Base-by-base conservation (phyloP, 30 jellyfish, hydroid and myxozoan species). In the Chironex yamaguchii region DNA sequence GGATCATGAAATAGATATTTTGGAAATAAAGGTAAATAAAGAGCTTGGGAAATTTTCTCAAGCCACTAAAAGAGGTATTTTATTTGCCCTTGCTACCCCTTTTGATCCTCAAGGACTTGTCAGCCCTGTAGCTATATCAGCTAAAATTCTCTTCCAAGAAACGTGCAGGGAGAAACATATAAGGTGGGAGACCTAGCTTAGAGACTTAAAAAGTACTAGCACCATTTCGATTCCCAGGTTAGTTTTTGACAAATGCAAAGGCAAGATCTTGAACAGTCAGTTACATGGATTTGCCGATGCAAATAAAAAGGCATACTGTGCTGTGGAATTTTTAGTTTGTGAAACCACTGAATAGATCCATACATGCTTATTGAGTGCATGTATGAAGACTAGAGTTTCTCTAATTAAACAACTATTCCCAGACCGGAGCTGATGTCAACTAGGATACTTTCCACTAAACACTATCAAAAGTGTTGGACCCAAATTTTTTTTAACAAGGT, bases 351-450 rank as follows among this genome's bases (percentile, higher is more conserved):
- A 63, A 4, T 36, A 73, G 9, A 36, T 23, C 4, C 29, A 14
- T 80, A 27, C 73, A 1, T n/a, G 64, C 2, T 76, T 81, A 3
- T 23, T 67, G 42, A 34, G 83, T 34, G 26, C 72, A 62, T 62
- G 84, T 36, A 54, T 84, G 31, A 83, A 83, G 31, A 13, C 79
- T 17, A 23, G 92, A 51, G 85, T 67, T n/a, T 85, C 92, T n/a
- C 92, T 77, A 0, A 49, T 68, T 34, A 82, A 82, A 28, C 54
- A 52, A 36, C 92, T 3, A 66, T 82, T 66, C 92, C 92, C 33
- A 54, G 92, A 14, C 65, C 67, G 71, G 85, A 82, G 50, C 92
- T 82, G 35, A 62, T 79, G 90, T 64, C 90, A 2, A 82, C 83
- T 25, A 79, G 90, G 30, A 69, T 79, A 0, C 90, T 79, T n/a